phyloP scores from a whole-genome alignment of 2,888 invertebrate genomes.

The Invenusta paracnida region DNA sequence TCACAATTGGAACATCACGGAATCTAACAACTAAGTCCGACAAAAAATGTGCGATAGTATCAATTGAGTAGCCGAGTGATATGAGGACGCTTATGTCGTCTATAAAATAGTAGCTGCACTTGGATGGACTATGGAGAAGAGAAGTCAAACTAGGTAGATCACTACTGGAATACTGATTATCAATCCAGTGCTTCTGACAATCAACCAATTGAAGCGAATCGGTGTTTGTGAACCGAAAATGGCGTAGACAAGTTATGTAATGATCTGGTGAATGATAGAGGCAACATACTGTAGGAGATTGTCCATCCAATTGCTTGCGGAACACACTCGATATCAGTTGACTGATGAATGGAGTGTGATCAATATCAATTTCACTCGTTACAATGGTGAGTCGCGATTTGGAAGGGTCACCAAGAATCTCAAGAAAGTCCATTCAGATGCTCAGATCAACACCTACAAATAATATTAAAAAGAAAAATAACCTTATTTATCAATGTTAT shows the following conservation, averaged over 20 bases:
- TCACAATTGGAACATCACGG: neutral
- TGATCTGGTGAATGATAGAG: neutral
- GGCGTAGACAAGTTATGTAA: neutral
- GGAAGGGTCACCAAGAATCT: neutral
- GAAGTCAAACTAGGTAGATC: neutral
- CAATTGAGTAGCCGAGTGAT: neutral
- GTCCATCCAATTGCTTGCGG: neutral
- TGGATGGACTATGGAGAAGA: neutral
- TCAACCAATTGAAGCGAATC: neutral
- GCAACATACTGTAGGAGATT: neutral
- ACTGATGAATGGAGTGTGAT: neutral
- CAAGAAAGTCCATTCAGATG: neutral
- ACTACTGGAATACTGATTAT: neutral
- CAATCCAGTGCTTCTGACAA: conserved; percentile 23
- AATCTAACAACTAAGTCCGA: neutral
- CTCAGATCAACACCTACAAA: too few relatives aligned
- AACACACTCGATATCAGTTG: neutral
- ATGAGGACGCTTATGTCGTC: neutral
- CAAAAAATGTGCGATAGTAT: neutral
- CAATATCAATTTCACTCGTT: neutral
- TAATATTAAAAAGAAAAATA: too few relatives aligned
- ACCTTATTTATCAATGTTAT: too few relatives aligned
- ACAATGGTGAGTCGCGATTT: neutral
- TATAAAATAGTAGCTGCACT: neutral
- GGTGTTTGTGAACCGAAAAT: neutral